Conservation (phyloP, 1,140 invertebrate species). For the Drosophila melanica region DNA sequence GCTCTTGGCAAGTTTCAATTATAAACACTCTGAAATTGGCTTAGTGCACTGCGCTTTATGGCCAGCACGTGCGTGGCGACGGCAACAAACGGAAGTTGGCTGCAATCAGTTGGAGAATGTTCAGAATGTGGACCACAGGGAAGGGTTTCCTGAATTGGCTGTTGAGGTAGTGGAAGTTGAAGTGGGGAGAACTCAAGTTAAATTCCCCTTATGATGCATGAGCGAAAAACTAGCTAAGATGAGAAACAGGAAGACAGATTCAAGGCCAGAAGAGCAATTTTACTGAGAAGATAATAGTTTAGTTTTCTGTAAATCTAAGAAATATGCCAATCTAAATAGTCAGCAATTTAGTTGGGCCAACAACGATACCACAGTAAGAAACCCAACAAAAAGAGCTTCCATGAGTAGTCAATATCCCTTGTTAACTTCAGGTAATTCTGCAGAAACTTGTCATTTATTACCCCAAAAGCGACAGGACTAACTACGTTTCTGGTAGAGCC, state of each 20-base stretch:
- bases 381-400: too few relatives aligned
- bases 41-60: constrained; percentile 54
- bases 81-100: constrained; percentile 41
- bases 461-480: not conserved
- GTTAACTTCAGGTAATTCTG: not conserved
- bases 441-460: not conserved
- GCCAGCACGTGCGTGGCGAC: constrained; percentile 58
- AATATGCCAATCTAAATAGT: not conserved
- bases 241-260: not conserved
- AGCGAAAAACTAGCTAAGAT: constrained; percentile 9
- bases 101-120: constrained; percentile 29
- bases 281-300: too few relatives aligned
- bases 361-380: too few relatives aligned
- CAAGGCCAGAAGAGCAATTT: too few relatives aligned
- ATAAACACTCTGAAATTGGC: constrained; percentile 68
- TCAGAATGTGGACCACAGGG: not conserved
- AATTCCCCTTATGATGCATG: constrained; percentile 2
- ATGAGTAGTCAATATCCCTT: not conserved
- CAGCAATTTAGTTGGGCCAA: not conserved
- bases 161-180: not conserved
- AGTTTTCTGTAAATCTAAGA: too few relatives aligned
- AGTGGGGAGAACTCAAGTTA: constrained; percentile 34
- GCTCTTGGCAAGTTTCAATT: constrained; percentile 56
- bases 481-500: not conserved
- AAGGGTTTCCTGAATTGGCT: not conserved